phyloP scores from a whole-genome alignment of 1,140 invertebrate genomes.

The Cotesia chilonis region DNA sequence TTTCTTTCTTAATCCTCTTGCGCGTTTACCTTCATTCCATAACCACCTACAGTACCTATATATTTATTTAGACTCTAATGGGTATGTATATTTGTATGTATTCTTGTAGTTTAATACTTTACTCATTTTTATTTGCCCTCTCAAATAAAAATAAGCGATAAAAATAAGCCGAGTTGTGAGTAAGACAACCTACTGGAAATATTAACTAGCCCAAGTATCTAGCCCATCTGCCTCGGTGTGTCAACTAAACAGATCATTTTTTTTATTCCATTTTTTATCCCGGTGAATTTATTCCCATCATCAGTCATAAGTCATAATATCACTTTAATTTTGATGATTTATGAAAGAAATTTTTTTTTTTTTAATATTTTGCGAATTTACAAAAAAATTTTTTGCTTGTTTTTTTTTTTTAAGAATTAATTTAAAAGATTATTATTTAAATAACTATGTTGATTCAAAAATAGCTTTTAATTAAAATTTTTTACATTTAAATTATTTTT shows the following conservation, averaged over 20 bases:
- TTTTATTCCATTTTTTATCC: neutral
- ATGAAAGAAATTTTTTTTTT: too few species aligned
- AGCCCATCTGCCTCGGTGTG: constrained; percentile 26
- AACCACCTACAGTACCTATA: neutral
- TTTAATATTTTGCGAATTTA: too few species aligned
- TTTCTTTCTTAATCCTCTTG: constrained; percentile 2
- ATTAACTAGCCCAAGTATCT: constrained; percentile 15
- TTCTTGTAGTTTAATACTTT: constrained; percentile 9
- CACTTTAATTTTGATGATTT: too few species aligned
- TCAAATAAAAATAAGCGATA: constrained; percentile 22
- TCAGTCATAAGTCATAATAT: neutral
- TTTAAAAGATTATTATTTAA: too few species aligned
- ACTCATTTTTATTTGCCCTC: constrained; percentile 28
- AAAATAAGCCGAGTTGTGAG: constrained; percentile 32
- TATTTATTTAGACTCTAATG: neutral
- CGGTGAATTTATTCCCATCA: neutral
- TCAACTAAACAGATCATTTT: constrained; percentile 8
- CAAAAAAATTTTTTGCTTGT: too few species aligned
- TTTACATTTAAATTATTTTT: neutral
- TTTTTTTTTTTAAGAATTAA: too few species aligned
- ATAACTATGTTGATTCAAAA: too few species aligned
- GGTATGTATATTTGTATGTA: too few species aligned
- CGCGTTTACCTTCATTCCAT: neutral
- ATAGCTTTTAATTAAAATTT: too few species aligned
- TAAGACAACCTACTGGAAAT: constrained; percentile 9